Percentiles rank a stretch among this genome's conserved stretches.
phyloP scores from a whole-genome alignment of 1,140 invertebrate species.

The Drosophila eugracilis region DNA sequence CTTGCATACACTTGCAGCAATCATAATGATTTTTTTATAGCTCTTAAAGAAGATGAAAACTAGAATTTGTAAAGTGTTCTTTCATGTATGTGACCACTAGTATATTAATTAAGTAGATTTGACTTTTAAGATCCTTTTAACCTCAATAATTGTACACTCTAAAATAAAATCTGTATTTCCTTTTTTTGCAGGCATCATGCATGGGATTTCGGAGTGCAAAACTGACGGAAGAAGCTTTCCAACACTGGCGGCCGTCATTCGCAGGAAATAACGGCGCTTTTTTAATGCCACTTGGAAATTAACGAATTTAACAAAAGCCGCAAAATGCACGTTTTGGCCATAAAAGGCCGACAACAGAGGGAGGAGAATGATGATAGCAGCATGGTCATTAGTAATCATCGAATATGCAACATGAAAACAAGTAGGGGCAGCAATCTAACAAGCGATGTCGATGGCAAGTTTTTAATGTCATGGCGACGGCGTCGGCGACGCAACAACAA shows the following conservation, averaged over 20 bases:
- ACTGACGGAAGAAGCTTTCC: constrained; percentile 29
- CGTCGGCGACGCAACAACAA: constrained; percentile 53
- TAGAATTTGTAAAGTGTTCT: too few relatives aligned
- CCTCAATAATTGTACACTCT: too few relatives aligned
- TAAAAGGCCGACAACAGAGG: constrained; percentile 33
- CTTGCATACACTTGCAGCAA: neutral
- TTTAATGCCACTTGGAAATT: constrained; percentile 39
- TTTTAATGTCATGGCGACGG: constrained; percentile 74
- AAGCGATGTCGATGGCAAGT: constrained; percentile 54
- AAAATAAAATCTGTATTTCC: neutral
- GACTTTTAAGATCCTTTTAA: too few relatives aligned
- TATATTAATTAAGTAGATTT: neutral
- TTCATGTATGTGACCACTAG: too few relatives aligned
- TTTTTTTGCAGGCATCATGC: constrained; percentile 47
- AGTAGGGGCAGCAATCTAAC: constrained; percentile 25
- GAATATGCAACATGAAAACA: constrained; percentile 33
- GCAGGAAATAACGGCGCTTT: constrained; percentile 36
- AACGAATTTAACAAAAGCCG: constrained; percentile 68
- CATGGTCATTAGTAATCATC: constrained; percentile 5
- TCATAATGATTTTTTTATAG: neutral
- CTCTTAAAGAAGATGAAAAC: neutral
- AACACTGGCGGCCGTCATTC: constrained; percentile 47
- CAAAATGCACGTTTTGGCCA: constrained; percentile 76
- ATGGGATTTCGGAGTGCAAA: neutral
- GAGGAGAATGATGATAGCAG: constrained; percentile 18